Evolutionary conservation across 2,113 vertebrate genomes (phyloP), one percentile per base, ranked within the genome.

Genomic region (Trichechus manatus): DNA sequence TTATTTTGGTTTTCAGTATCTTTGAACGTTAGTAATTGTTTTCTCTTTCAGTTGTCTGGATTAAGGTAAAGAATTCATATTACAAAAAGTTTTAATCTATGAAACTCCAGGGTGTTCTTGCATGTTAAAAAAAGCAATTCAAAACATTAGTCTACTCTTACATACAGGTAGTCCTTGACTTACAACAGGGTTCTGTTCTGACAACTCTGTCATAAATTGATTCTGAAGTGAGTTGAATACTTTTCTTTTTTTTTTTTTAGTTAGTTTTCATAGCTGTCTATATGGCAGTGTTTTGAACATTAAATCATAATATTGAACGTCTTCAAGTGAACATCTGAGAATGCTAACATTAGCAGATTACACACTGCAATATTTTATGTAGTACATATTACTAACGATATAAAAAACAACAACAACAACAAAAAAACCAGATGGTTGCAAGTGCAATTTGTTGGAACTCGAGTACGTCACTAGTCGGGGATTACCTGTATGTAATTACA

Each of bases 1-100:
- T 50, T 59, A 53, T 80, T 95, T 83, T 87, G 23, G 5, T 81
- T 96, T 97, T 93, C 36, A 89, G 75, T 87, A 95, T 75, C 94
- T 91, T 92, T 33, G 88, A n/a, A 31, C 15, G 42, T 83, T 84
- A 66, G 59, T 42, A 59, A 87, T 82, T 95, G 50, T 78, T 91
- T 33, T 61, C 14, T 33, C 88, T 89, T 89, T 89, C 68, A 75
- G 44, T 95, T 97, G 74, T 13, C n/a, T 89, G 31, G 36, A 39
- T 23, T 94, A 42, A 87, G 61, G 79, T 72, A 78, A 78, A 44
- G n/a, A 78, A 68, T 10, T 86, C 47, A 81, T 53, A 83, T 50
- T 70, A 59, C 11, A 91, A 77, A 63, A 79, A 23, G 6, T 79
- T 92, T 94, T 78, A 87, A 47, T 31, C 93, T 56, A 42, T 47